phyloP scores from a whole-genome alignment of 1,140 invertebrate genomes.

The Galendromus occidentalis region DNA sequence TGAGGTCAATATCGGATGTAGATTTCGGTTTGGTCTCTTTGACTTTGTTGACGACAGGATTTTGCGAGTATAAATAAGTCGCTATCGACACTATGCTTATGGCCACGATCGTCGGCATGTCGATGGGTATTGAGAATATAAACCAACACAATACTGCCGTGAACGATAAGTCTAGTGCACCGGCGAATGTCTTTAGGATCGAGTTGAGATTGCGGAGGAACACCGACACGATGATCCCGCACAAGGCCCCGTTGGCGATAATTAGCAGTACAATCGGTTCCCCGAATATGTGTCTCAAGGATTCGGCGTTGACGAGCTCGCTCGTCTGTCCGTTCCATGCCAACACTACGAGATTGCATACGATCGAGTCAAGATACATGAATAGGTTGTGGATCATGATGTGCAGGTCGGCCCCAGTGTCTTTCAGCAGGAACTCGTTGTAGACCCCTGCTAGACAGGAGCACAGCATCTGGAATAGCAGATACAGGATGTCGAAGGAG shows the following conservation, averaged over 20 bases:
- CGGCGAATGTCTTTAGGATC: constrained; percentile 87
- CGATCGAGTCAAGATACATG: constrained; percentile 83
- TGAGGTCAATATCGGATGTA: background rate
- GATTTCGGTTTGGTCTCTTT: background rate
- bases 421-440: constrained; percentile 81
- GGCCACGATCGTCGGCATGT: constrained; percentile 55
- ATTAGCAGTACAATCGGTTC: constrained; percentile 52
- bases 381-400: constrained; percentile 87
- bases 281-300: constrained; percentile 13
- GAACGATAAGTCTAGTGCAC: constrained; percentile 73
- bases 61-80: constrained; percentile 66
- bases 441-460: constrained; percentile 88
- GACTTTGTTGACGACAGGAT: constrained; percentile 44
- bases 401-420: constrained; percentile 49
- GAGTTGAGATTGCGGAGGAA: constrained; percentile 83
- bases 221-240: constrained; percentile 81
- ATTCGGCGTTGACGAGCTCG: constrained; percentile 2
- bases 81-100: constrained; percentile 63
- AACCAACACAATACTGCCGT: constrained; percentile 73
- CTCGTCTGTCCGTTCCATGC: constrained; percentile 39
- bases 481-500: constrained; percentile 17
- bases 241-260: constrained; percentile 67
- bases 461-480: constrained; percentile 56
- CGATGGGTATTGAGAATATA: constrained; percentile 66
- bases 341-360: constrained; percentile 58